Conservation (phyloP, 2,888 invertebrate species). For the Neoitamus cyanurus region DNA sequence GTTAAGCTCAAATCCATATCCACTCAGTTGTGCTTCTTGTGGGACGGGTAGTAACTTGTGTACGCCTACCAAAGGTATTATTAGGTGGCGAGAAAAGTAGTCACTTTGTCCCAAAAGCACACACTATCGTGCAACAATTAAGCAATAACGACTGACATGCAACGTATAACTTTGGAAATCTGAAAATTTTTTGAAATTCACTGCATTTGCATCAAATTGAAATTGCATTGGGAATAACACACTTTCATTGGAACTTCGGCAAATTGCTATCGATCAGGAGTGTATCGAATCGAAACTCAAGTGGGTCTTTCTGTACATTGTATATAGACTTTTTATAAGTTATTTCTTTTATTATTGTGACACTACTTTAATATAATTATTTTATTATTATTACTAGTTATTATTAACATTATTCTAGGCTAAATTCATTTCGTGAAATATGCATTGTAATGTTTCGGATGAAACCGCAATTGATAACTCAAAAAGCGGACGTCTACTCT, state of each 20-base stretch:
- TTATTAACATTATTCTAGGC: slow-evolving; percentile 39
- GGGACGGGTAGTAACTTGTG: background rate
- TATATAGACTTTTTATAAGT: slow-evolving; percentile 38
- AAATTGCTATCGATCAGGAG: background rate
- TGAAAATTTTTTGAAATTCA: slow-evolving; percentile 4
- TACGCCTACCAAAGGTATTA: background rate
- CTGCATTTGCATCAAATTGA: slow-evolving; percentile 18
- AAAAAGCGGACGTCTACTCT: background rate
- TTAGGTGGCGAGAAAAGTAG: background rate
- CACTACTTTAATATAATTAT: slow-evolving; percentile 16
- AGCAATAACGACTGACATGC: slow-evolving; percentile 43
- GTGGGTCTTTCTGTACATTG: slow-evolving; percentile 41
- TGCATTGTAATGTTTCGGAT: background rate
- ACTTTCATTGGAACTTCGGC: background rate
- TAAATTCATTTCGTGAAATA: background rate
- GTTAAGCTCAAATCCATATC: slow-evolving; percentile 22
- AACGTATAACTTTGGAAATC: slow-evolving; percentile 18
- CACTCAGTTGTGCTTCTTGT: slow-evolving; percentile 26
- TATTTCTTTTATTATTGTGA: slow-evolving; percentile 43
- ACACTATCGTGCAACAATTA: slow-evolving; percentile 6
- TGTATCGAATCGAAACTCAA: background rate
- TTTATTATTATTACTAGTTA: slow-evolving; percentile 43
- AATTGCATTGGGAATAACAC: background rate
- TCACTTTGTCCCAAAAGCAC: background rate
- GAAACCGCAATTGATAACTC: background rate